Evolutionary conservation across 2,797 vertebrate species (phyloP).

Genomic region (Bradypodion pumilum): DNA sequence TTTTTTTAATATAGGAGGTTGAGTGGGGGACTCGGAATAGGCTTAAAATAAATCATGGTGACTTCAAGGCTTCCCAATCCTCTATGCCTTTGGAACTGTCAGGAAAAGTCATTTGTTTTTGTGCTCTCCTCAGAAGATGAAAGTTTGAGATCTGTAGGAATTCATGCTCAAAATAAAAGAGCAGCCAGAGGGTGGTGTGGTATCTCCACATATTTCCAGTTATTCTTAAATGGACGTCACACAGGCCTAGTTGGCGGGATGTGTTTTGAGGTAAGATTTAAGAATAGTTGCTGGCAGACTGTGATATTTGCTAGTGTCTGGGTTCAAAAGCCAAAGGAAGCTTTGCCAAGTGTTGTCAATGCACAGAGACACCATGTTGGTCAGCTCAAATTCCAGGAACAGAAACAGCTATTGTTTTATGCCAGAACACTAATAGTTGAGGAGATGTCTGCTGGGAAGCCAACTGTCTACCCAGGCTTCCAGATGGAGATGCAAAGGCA

Average conservation of each 20-base stretch:
- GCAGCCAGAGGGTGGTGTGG: neutral
- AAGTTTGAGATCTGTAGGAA: neutral
- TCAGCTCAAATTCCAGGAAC: conserved; percentile 33
- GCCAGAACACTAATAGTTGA: conserved; percentile 64
- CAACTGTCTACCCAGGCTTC: conserved; percentile 56
- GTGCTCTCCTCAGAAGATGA: neutral
- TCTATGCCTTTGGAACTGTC: neutral
- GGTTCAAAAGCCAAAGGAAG: conserved; percentile 16
- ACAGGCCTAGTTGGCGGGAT: neutral
- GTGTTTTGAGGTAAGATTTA: neutral
- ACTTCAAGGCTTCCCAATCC: conserved; percentile 1
- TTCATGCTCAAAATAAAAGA: neutral
- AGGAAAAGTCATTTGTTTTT: conserved; percentile 5
- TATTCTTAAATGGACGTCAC: neutral
- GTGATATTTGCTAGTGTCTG: conserved; percentile 33
- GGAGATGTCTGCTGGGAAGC: conserved; percentile 61
- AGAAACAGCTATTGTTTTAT: conserved; percentile 30
- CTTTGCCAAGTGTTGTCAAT: conserved; percentile 29
- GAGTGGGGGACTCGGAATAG: neutral
- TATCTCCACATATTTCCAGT: neutral
- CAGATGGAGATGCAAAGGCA: conserved; percentile 56
- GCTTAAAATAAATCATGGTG: conserved; percentile 28
- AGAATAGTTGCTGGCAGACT: neutral
- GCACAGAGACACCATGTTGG: neutral
- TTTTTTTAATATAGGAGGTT: neutral